Conservation (phyloP, 2,888 invertebrate genomes). For the Cryptocephalus moraei region DNA sequence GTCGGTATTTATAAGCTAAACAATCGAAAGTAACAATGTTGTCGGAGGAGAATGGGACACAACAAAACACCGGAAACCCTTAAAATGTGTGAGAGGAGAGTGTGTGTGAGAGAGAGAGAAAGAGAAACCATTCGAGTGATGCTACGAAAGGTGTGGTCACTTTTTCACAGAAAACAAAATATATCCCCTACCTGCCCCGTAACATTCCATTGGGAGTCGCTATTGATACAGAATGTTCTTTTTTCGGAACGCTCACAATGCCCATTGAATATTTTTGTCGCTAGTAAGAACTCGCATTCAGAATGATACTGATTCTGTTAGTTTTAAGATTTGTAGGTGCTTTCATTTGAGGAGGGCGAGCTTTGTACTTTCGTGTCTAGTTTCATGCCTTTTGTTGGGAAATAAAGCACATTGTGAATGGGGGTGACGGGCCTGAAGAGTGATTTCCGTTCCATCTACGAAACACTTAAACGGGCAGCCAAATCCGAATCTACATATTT, state of each 20-base stretch:
- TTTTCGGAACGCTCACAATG: constrained; percentile 11
- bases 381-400: neutral
- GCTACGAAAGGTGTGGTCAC: constrained; percentile 39
- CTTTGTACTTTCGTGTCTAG: neutral
- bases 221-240: constrained; percentile 12
- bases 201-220: neutral
- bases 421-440: neutral
- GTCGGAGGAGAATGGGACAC: constrained; percentile 32
- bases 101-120: constrained; percentile 24
- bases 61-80: constrained; percentile 40
- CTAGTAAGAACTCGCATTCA: constrained; percentile 13
- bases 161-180: constrained; percentile 31
- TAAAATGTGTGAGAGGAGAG: constrained; percentile 38
- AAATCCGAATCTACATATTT: too few relatives aligned
- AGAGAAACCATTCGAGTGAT: constrained; percentile 4
- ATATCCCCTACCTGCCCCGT: too few relatives aligned
- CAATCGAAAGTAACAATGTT: constrained; percentile 35
- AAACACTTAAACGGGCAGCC: too few relatives aligned
- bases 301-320: constrained; percentile 19
- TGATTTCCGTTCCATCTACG: neutral
- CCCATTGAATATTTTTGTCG: constrained; percentile 18
- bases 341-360: constrained; percentile 5
- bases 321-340: constrained; percentile 16
- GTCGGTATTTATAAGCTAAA: constrained; percentile 36
- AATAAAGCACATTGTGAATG: neutral